Evolutionary conservation across 1,140 invertebrate species (phyloP).

Genomic region (Drosophila baimaii): DNA sequence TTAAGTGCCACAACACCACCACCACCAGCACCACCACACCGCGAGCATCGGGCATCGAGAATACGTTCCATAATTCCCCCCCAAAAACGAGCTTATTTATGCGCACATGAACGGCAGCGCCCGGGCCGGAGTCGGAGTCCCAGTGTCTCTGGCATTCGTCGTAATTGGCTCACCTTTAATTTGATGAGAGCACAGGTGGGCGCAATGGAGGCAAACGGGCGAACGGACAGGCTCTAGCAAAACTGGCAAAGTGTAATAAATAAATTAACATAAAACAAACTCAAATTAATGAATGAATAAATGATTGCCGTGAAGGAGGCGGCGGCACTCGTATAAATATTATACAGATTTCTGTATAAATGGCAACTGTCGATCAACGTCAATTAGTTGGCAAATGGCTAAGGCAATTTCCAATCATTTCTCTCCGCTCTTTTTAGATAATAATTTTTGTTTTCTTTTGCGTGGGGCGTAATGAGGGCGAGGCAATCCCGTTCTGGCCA

Average conservation of each 20-base stretch:
- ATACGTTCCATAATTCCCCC: conserved; percentile 34
- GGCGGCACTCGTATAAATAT: conserved; percentile 59
- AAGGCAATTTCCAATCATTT: conserved; percentile 49
- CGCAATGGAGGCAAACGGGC: background rate
- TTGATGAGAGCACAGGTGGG: conserved; percentile 27
- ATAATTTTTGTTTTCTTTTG: conserved; percentile 9
- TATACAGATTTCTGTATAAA: conserved; percentile 58
- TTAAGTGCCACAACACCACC: conserved; percentile 70
- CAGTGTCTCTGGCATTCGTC: conserved; percentile 38
- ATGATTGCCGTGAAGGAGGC: conserved; percentile 54
- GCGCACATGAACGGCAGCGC: conserved; percentile 52
- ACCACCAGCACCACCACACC: too few relatives aligned
- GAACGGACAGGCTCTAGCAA: too few relatives aligned
- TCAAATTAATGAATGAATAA: conserved; percentile 82
- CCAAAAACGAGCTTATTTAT: conserved; percentile 52
- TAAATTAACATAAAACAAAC: conserved; percentile 83
- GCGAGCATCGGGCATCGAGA: too few relatives aligned
- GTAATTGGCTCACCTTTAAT: conserved; percentile 72
- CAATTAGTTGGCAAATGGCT: conserved; percentile 67
- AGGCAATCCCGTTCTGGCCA: conserved; percentile 35
- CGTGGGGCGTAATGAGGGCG: conserved; percentile 17
- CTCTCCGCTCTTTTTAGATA: background rate
- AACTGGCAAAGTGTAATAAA: conserved; percentile 66
- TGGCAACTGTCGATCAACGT: conserved; percentile 80
- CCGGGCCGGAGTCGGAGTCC: background rate